Evolutionary conservation across 2,888 invertebrate genomes (phyloP).

Genomic region (Cryptocephalus primarius): DNA sequence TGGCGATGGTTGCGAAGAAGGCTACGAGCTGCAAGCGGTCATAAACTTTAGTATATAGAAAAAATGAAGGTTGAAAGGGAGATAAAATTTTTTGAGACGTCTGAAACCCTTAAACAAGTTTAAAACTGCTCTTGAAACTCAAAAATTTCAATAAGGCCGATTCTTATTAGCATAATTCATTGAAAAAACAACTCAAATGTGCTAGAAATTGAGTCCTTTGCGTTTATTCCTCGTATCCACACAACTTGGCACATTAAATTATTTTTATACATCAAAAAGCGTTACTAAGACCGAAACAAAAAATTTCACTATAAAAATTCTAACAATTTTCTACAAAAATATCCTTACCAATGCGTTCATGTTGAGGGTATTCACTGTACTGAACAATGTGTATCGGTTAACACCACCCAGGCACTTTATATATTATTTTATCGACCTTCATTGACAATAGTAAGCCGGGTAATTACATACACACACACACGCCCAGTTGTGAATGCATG

Average conservation of each 20-base stretch:
- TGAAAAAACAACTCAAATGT: no score
- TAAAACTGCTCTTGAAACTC: no score
- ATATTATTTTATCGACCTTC: constrained; percentile 18
- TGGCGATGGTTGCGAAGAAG: constrained; percentile 15
- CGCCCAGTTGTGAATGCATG: neutral
- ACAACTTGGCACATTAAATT: no score
- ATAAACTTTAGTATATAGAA: neutral
- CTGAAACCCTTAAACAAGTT: neutral
- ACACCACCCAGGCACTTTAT: constrained; percentile 19
- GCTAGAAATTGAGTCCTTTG: no score
- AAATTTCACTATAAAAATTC: no score
- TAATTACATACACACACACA: no score
- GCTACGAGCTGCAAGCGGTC: constrained; percentile 10
- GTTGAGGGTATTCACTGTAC: constrained; percentile 5
- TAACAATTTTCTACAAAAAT: no score
- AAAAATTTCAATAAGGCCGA: no score
- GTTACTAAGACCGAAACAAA: no score
- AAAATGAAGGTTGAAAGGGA: neutral
- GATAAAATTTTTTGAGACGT: neutral
- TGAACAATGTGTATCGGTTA: constrained; percentile 14
- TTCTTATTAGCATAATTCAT: no score
- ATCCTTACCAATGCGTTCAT: constrained; percentile 20
- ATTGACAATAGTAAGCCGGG: neutral
- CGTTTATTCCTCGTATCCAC: no score
- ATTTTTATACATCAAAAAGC: no score